Base-by-base conservation (phyloP, 2,113 vertebrate species). In the Thamnophis sirtalis region DNA sequence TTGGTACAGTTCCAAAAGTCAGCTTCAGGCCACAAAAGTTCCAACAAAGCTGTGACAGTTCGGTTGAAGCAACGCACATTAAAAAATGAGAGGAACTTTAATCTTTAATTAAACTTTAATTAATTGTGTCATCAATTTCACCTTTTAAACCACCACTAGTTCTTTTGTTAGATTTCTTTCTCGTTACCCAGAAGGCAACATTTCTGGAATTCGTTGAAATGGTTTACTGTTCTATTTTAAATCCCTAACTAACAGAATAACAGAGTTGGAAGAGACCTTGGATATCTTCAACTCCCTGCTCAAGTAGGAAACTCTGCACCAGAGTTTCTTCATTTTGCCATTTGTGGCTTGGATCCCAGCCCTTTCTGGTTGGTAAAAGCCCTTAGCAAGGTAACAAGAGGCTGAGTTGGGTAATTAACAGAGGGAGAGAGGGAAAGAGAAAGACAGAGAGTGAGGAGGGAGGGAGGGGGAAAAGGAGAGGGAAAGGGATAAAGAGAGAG, bases 381-480 rank as follows among this genome's bases (percentile, higher is more conserved):
- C 68, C 17, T 38, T 80, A 38, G 28, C 15, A 73, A 38, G 68
- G 0, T 73, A 33, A 73, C n/a, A 38, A 17, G 68, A 73, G 5
- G 68, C 4, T 73, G n/a, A 5, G 13, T 73, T 19, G 13, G 68
- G 68, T 33, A 73, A n/a, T 68, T 68, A 73, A 73, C 4, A 68
- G 60, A n/a, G 26, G 4, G 60, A 68, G 28, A 63, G 28, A 28
- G 28, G 4, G 60, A n/a, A 4, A 11, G 26, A 1, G 58, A 4
- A 8, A 60, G 56, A 26, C 2, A 60, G 56, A 2, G 56, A 58
- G 56, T 8, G 1, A 2, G 13, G 5, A 24, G 55, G 21, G 22
- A 1, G 0, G 1, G 2, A n/a, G n/a, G n/a, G 19, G 10, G 10
- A 2, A 10, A 51, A 4, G 4, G 17, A 0, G 17, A 21, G 54